These are phyloP conservation scores for Timema cristinae DNA, from an alignment of 2,888 invertebrate genomes.

Conservation along the genomic window DNA sequence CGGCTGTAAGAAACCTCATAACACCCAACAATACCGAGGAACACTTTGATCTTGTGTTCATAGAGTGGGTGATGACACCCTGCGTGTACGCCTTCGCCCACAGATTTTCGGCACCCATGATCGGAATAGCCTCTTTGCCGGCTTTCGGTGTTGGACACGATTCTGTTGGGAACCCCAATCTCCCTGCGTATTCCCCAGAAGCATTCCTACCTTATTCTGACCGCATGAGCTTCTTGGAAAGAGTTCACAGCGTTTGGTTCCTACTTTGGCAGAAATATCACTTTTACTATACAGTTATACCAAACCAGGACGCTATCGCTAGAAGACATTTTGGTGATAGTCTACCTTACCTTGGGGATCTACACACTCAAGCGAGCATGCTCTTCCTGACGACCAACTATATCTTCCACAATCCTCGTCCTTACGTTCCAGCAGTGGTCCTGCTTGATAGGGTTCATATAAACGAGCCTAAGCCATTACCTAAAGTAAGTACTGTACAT, in stretches of 20 bases:
- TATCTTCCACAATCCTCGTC: background rate
- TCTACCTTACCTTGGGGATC: slow-evolving; percentile 20
- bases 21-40: slow-evolving; percentile 26
- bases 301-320: slow-evolving; percentile 22
- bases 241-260: slow-evolving; percentile 33
- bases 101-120: slow-evolving; percentile 52
- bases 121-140: slow-evolving; percentile 43
- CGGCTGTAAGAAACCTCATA: slow-evolving; percentile 12
- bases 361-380: slow-evolving; percentile 17
- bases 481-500: background rate
- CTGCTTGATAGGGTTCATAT: background rate
- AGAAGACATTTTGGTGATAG: slow-evolving; percentile 19
- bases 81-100: slow-evolving; percentile 51
- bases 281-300: slow-evolving; percentile 17
- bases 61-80: slow-evolving; percentile 51
- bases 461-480: background rate
- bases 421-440: background rate
- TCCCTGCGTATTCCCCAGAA: slow-evolving; percentile 42
- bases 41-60: slow-evolving; percentile 53
- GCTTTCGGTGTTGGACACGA: slow-evolving; percentile 37
- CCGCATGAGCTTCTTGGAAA: slow-evolving; percentile 37
- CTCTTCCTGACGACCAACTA: background rate
- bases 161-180: slow-evolving; percentile 39
- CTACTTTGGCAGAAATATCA: slow-evolving; percentile 10
- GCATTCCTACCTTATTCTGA: slow-evolving; percentile 36